Evolutionary conservation across 2,113 vertebrate genomes (phyloP), one percentile per base, ranked within the genome.

Genomic region (Plectropomus leopardus): DNA sequence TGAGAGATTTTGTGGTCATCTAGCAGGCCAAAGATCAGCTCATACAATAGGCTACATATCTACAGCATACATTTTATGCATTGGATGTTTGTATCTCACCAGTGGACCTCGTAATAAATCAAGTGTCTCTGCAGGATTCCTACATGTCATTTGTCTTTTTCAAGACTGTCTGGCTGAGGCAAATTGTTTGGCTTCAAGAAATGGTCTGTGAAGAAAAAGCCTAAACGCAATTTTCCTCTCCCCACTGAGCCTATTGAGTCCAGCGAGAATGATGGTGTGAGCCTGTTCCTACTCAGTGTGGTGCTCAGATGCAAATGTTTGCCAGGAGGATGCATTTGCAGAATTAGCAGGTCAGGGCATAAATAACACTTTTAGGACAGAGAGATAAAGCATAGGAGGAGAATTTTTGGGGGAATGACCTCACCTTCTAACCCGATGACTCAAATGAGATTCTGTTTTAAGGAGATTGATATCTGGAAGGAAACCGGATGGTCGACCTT

Each of bases 341-440:
- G 80, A 86, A 89, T 89, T n/a, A 82, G 53, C 53, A 50, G 82
- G 63, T 60, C 84, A 30, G 15, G 30, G 1, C 24, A 77, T 85
- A 64, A 83, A 80, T 88, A 68, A 72, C 26, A 65, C 24, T 86
- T 81, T 63, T 51, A 53, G 59, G 73, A 70, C 53, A 60, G 64
- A 9, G 66, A 79, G 44, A 53, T 34, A 60, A 65, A 50, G 71
- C 3, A 2, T 7, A 5, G n/a, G 13, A 1, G 13, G 23, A 57
- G 7, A 55, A 61, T 84, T 92, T 81, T 78, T 36, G 7, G 42
- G 85, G 79, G 76, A 78, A 45, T 78, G 67, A 86, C 72, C 81
- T 77, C 69, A 58, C 42, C 47, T 69, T 54, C 44, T 54, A 60
- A 67, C 48, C 65, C 32, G 13, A 32, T 42, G 45, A 75, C 50